Percentiles rank a stretch among this genome's conserved stretches.
Evolutionary conservation across 2,797 vertebrate species (phyloP).

Genomic region (Chaetophractus vellerosus): DNA sequence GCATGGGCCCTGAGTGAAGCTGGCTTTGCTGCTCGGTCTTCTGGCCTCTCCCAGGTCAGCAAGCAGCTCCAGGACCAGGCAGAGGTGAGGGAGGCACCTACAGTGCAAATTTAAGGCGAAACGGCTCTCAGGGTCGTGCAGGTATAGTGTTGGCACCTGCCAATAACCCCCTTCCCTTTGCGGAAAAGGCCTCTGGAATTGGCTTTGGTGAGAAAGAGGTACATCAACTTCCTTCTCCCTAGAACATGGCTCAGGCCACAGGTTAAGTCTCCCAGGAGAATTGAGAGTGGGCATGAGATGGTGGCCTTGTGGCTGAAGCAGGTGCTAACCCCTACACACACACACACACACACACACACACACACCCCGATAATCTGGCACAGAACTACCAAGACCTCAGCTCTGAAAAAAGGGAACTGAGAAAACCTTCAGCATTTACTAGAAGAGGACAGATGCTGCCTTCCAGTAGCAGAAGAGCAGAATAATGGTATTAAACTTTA

Average conservation of each 20-base stretch:
- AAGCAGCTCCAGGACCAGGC: neutral
- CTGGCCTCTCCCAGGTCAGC: neutral
- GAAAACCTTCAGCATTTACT: neutral
- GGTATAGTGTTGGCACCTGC: neutral
- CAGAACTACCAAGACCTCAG: neutral
- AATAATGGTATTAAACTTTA: neutral
- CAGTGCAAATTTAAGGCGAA: neutral
- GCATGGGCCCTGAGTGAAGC: rapidly evolving
- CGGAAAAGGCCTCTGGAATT: neutral
- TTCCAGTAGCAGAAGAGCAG: neutral
- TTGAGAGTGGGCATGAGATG: neutral
- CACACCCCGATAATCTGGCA: neutral
- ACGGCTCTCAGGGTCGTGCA: rapidly evolving
- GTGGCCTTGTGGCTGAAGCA: neutral
- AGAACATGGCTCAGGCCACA: neutral
- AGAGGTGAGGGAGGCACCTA: neutral
- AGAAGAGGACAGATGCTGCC: neutral
- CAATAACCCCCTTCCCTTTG: neutral
- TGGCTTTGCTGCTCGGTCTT: neutral
- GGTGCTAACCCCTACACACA: rapidly evolving
- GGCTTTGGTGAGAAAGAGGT: neutral
- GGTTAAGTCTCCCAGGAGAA: neutral
- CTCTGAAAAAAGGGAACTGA: neutral
- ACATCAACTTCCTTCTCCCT: neutral
- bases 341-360: too few species aligned